Evolutionary conservation across 92 coral and sea anemone genomes (phyloP), one percentile per base, ranked within the genome.

Genomic region (Zoanthus sansibaricus): DNA sequence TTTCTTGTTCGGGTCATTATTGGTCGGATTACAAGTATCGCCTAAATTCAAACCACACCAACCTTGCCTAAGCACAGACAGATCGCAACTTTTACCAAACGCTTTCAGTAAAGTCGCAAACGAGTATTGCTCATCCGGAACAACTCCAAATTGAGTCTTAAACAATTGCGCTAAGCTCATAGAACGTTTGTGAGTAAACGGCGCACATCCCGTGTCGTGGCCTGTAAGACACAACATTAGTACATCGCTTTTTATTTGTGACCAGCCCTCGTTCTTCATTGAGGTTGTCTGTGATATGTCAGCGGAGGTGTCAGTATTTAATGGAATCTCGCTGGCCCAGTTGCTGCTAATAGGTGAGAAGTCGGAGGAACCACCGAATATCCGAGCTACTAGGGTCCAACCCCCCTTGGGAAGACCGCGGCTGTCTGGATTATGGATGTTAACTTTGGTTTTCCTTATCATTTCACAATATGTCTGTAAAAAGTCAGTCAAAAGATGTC

Each of bases 261-360:
- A 78, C 98, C 98, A 94, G 12, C 98, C 98, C 45, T 93, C 94
- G 88, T 94, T 94, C 90, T 94, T 94, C 98, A 94, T 94, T 18
- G 98, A 93, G 30, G 96, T 84, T 42, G 87, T 89, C 79, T 90
- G 91, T 17, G 95, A 91, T 11, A 76, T 89, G 76, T 94, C 98
- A 49, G 94, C 85, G 13, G 98, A 91, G 15, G 96, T 93, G 31
- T 84, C 89, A 31, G 89, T 93, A 89, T 94, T 94, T 72, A 93
- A 89, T 31, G 87, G 84, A 25, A 71, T 90, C 51, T 88, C 83
- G 86, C 90, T 93, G 79, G 95, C 93, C 98, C 98, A 94, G 94
- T 86, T 94, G 86, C 94, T 95, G 90, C 98, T 94, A 94, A 94
- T 82, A 44, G 98, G 98, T 17, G 98, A 94, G 88, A 94, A 94